Evolutionary conservation across 2,888 invertebrate species (phyloP).

Genomic region (Drosophila limbata): DNA sequence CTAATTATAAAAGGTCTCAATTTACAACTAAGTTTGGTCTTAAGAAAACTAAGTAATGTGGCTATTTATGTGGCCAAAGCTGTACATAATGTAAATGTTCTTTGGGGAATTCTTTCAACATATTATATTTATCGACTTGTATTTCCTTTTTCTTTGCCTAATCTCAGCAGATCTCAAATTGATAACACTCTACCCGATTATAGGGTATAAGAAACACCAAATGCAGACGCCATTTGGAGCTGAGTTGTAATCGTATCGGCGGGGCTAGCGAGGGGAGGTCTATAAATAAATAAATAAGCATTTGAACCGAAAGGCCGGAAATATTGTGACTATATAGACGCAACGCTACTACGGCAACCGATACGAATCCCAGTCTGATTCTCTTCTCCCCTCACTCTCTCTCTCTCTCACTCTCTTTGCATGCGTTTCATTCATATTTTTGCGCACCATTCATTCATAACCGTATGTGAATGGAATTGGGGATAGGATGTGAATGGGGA

Average conservation of each 20-base stretch:
- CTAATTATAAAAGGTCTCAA: background rate
- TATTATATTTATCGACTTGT: background rate
- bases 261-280: conserved; percentile 13
- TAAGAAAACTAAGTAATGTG: background rate
- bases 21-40: background rate
- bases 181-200: background rate
- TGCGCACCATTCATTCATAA: conserved; percentile 65
- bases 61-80: background rate
- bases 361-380: conserved; percentile 30
- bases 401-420: conserved; percentile 1
- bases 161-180: background rate
- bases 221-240: conserved; percentile 44
- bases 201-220: conserved; percentile 16
- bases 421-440: conserved; percentile 59
- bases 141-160: background rate
- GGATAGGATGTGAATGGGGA: conserved; percentile 2
- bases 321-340: conserved; percentile 73
- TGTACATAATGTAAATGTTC: background rate
- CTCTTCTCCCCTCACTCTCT: conserved; percentile 5
- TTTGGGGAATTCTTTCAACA: background rate
- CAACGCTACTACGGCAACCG: conserved; percentile 16
- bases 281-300: conserved; percentile 65
- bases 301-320: conserved; percentile 65
- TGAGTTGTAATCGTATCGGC: conserved; percentile 13
- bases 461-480: conserved; percentile 52